These are phyloP conservation scores for Manis javanica DNA, from an alignment of 2,797 vertebrate genomes.

Conservation along the genomic window DNA sequence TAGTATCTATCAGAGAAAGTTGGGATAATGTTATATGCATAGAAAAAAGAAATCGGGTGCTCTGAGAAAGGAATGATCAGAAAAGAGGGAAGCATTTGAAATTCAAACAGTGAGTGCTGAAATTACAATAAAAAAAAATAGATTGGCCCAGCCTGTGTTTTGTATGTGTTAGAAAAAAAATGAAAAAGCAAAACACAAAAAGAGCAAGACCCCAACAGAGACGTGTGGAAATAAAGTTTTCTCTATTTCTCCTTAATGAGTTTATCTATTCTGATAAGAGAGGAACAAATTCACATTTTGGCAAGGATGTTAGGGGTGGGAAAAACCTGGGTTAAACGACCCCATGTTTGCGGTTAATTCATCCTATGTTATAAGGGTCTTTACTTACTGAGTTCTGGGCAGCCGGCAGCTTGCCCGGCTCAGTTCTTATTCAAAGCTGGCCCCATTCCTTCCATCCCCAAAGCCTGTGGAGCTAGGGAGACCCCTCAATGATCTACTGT, in stretches of 20 bases:
- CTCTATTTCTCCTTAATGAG: conserved; percentile 45
- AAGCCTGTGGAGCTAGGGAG: not conserved
- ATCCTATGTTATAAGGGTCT: not conserved
- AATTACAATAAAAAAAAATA: conserved; percentile 2
- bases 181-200: not conserved
- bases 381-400: not conserved
- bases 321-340: conserved; percentile 48
- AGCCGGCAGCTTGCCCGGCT: not conserved
- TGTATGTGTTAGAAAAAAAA: not conserved
- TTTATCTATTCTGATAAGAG: conserved; percentile 20
- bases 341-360: conserved; percentile 29
- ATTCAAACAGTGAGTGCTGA: not conserved
- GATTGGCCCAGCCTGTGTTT: not conserved
- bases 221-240: not conserved
- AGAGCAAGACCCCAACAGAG: not conserved
- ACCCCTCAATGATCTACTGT: not conserved
- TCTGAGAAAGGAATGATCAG: conserved; percentile 1
- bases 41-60: not conserved
- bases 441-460: not conserved
- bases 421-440: not conserved
- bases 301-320: conserved; percentile 5
- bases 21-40: not conserved
- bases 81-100: conserved; percentile 56
- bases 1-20: conserved; percentile 21
- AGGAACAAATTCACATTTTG: conserved; percentile 40